Base-by-base conservation (phyloP, 2,797 vertebrate species). In the Propithecus perrieri region DNA sequence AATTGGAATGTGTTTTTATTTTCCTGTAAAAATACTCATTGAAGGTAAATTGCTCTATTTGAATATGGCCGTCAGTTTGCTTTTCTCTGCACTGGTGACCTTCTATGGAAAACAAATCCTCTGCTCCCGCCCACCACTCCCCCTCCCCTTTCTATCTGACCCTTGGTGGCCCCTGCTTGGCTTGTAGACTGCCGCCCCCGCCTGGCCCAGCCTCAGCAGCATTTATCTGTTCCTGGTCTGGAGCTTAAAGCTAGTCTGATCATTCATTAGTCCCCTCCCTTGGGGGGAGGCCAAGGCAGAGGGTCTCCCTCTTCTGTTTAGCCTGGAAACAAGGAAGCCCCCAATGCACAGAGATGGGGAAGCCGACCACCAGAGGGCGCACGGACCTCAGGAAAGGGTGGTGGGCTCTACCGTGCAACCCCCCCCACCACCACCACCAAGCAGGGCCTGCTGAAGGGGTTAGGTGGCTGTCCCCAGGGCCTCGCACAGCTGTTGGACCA, bases 361-460 rank as follows among this genome's bases (percentile, higher is more conserved):
- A 71, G 74, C 90, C 33, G 0, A 53, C 95, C 97, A 92, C 94
- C 91, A 97, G 97, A 96, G 96, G 97, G 96, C 85, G 50, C 85
- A 75, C 65, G 63, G 48, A 93, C 61, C 93, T 95, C 75, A 96
- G 61, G 75, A 97, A 97, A 96, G 48, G 71, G 65, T 86, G 67
- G 67, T 90, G 61, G 84, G 30, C 30, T 33, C 4, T 24, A 41
- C 53, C 57, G 2, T 7, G 4, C 53, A 33, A 76, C 12, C 6
- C 24, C 43, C 61, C 63, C 0, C 48, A 4, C 48, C 48, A 5
- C 17, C 15, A 5, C 53, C 53, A 22, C 20, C 18, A 35, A 85
- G 18, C 3, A 65, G 38, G 35, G 26, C 7, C 35, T 11, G 46
- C 24, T 30, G 14, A 50, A 38, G 48, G 35, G 41, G 26, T 57